Evolutionary conservation across 2,113 vertebrate genomes (phyloP).

Genomic region (Nannospalax galili): DNA sequence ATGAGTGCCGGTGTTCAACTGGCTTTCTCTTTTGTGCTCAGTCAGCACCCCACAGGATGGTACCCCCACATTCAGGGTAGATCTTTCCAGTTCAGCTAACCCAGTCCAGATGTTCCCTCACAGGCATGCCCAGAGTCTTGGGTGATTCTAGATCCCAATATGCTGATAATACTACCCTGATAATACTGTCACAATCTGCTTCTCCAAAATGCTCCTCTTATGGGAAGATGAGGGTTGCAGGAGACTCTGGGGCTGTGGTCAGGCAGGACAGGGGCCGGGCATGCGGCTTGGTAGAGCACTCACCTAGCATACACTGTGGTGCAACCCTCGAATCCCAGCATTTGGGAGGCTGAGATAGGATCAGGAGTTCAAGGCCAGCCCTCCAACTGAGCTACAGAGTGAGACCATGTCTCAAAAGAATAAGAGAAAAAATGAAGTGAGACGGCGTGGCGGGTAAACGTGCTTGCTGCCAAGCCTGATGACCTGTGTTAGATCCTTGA

Average conservation of each 20-base stretch:
- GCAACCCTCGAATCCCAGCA: not conserved
- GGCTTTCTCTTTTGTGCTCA: too few species aligned
- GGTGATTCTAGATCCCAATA: not conserved
- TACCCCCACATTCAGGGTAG: not conserved
- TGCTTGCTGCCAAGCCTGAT: not conserved
- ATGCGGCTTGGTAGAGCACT: too few species aligned
- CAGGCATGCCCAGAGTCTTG: not conserved
- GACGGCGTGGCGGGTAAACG: not conserved
- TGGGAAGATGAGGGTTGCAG: not conserved
- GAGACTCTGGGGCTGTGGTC: not conserved
- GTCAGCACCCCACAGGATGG: too few species aligned
- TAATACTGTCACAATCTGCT: not conserved
- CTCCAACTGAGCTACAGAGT: not conserved
- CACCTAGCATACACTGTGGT: not conserved
- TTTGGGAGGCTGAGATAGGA: not conserved
- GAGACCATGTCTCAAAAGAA: not conserved
- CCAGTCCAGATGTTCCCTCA: too few species aligned
- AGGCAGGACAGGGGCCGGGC: not conserved
- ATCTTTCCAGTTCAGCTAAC: too few species aligned
- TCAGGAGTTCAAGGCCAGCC: not conserved
- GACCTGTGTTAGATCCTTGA: not conserved
- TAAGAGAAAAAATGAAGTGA: not conserved
- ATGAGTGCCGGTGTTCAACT: not conserved
- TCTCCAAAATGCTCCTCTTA: not conserved
- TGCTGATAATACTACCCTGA: not conserved